These are phyloP conservation scores for Oligia fasciuncula DNA, from an alignment of 2,888 invertebrate genomes.

Conservation along the genomic window DNA sequence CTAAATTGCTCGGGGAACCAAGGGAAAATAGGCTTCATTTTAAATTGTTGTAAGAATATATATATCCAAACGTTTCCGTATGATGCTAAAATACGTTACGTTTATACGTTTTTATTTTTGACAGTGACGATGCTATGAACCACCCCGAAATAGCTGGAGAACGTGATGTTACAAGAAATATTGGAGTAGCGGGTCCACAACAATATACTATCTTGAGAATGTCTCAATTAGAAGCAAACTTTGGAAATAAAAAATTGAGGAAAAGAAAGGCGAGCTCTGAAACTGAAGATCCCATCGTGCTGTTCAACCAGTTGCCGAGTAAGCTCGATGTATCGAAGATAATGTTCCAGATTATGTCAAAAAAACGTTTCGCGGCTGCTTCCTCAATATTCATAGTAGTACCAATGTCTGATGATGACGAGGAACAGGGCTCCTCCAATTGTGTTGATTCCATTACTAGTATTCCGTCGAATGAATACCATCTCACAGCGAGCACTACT, in stretches of 20 bases:
- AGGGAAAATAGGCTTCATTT: not conserved
- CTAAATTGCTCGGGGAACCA: not conserved
- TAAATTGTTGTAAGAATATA: not conserved
- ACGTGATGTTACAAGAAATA: slow-evolving; percentile 2
- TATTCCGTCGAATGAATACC: not conserved
- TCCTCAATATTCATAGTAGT: slow-evolving; percentile 75
- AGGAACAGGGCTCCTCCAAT: not conserved
- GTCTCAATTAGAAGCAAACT: slow-evolving; percentile 42
- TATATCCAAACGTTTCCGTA: not conserved
- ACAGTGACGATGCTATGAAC: slow-evolving; percentile 18
- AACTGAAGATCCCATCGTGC: slow-evolving; percentile 52
- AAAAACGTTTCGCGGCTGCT: slow-evolving; percentile 57
- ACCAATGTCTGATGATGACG: slow-evolving; percentile 67
- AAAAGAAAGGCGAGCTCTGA: not conserved
- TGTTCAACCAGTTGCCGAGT: slow-evolving; percentile 64
- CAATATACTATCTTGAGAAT: slow-evolving; percentile 57
- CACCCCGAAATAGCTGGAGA: not conserved
- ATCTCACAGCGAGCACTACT: not conserved
- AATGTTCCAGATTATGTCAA: slow-evolving; percentile 66
- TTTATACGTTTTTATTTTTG: not conserved
- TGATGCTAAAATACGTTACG: not conserved
- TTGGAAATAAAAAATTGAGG: not conserved
- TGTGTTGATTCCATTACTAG: slow-evolving; percentile 14
- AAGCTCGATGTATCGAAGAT: slow-evolving; percentile 65
- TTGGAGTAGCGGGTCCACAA: not conserved